A percentile compares a stretch with the other conserved stretches of the same genome.
Evolutionary conservation across 2,113 vertebrate species (phyloP).

Genomic region (Vombatus ursinus): DNA sequence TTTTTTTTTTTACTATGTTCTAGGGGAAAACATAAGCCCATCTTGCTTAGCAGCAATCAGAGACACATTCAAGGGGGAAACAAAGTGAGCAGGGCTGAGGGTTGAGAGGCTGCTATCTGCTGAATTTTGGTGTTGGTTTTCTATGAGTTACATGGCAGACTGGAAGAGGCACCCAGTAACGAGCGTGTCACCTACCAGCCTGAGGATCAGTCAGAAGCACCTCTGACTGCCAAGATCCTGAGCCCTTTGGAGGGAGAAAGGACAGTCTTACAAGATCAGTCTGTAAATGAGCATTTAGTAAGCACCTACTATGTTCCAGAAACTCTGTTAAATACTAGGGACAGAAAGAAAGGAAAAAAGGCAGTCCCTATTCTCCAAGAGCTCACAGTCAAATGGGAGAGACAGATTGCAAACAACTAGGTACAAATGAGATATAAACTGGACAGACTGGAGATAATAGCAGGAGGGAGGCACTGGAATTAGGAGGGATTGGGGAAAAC

Average conservation of each 20-base stretch:
- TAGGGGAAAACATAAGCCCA: constrained; percentile 47
- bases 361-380: background rate
- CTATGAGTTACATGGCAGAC: background rate
- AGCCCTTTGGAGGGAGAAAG: background rate
- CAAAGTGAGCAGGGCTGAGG: constrained; percentile 12
- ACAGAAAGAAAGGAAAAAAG: background rate
- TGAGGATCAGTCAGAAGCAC: background rate
- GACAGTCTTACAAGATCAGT: background rate
- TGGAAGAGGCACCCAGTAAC: background rate
- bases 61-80: constrained; percentile 57
- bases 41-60: constrained; percentile 15
- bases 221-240: background rate
- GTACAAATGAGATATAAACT: background rate
- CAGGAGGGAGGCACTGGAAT: background rate
- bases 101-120: constrained; percentile 46
- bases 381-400: background rate
- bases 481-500: background rate
- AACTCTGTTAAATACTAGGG: background rate
- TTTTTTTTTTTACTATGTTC: constrained; percentile 34
- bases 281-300: background rate
- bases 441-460: background rate
- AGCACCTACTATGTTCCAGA: background rate
- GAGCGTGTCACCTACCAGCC: background rate
- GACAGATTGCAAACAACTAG: background rate
- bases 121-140: background rate